A percentile compares a stretch with the other conserved stretches of the same genome.
phyloP scores from a whole-genome alignment of 2,888 invertebrate genomes.

The Trypoxylon attenuatum region DNA sequence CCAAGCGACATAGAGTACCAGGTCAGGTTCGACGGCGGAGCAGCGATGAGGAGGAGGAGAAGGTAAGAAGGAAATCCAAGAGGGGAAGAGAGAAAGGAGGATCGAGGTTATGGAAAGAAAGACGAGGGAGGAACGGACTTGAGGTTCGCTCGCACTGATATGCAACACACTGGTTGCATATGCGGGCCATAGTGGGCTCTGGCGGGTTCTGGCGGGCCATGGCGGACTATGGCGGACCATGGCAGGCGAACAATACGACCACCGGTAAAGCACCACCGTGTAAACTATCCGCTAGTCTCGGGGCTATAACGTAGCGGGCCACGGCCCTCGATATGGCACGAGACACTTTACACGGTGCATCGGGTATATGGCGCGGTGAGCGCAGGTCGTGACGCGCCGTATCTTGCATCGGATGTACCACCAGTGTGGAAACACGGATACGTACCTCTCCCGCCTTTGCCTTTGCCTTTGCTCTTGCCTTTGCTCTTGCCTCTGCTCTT shows the following conservation, averaged over 20 bases:
- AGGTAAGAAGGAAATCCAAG: not conserved
- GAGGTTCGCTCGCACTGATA: slow-evolving; percentile 60
- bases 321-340: slow-evolving; percentile 58
- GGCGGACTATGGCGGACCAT: too few relatives aligned
- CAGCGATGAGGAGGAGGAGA: not conserved
- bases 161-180: slow-evolving; percentile 63
- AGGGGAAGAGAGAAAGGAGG: not conserved
- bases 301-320: slow-evolving; percentile 55
- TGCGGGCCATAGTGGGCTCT: slow-evolving; percentile 58
- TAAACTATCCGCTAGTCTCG: slow-evolving; percentile 61
- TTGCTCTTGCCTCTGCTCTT: slow-evolving; percentile 1
- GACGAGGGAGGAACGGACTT: slow-evolving; percentile 36
- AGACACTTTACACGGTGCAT: slow-evolving; percentile 65
- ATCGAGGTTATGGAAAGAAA: not conserved
- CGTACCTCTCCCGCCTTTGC: slow-evolving; percentile 51
- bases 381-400: slow-evolving; percentile 72
- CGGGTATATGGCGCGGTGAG: slow-evolving; percentile 65
- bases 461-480: slow-evolving; percentile 13
- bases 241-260: slow-evolving; percentile 64
- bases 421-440: slow-evolving; percentile 74
- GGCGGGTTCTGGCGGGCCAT: too few relatives aligned
- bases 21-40: not conserved
- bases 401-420: slow-evolving; percentile 74
- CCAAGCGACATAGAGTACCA: not conserved
- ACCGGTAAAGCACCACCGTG: slow-evolving; percentile 62